Evolutionary conservation across 2,797 vertebrate genomes (phyloP).

Genomic region (Etheostoma perlongum): DNA sequence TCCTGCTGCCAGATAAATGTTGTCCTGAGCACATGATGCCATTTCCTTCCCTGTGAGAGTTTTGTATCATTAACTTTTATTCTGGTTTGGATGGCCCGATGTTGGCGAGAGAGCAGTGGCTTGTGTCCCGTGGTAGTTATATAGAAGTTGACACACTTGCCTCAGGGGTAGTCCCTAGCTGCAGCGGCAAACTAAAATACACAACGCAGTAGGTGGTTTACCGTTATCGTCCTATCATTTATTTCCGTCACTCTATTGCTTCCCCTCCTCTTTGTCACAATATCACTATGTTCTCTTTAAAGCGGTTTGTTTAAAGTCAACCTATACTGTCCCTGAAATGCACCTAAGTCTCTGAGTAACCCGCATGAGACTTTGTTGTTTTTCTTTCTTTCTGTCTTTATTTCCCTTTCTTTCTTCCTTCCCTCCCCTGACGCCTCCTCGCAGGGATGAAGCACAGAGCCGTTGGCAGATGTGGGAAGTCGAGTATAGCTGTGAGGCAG

Average conservation of each 20-base stretch:
- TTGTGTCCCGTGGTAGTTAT: neutral
- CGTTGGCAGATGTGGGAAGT: conserved; percentile 69
- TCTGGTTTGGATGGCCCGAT: neutral
- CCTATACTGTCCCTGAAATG: conserved; percentile 49
- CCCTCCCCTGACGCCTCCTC: conserved; percentile 55
- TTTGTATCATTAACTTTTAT: conserved; percentile 6
- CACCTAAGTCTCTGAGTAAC: conserved; percentile 25
- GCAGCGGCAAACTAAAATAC: neutral
- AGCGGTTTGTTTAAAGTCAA: conserved; percentile 44
- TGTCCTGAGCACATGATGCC: conserved; percentile 40
- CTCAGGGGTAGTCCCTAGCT: conserved; percentile 17
- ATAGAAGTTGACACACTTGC: neutral
- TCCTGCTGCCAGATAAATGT: neutral
- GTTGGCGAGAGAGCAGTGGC: neutral
- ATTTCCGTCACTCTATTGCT: neutral
- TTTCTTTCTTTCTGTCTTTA: conserved; percentile 16
- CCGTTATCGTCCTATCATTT: neutral
- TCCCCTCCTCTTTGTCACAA: conserved; percentile 19
- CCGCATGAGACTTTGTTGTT: conserved; percentile 33
- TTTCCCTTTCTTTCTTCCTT: conserved; percentile 11
- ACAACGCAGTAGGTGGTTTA: conserved; percentile 38
- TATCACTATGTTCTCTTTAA: conserved; percentile 16
- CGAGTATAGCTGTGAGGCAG: conserved; percentile 67
- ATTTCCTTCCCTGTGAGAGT: conserved; percentile 39
- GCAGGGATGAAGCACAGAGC: conserved; percentile 57